Conservation (phyloP, 2,797 vertebrate species). For the Tokudaia muenninki region DNA sequence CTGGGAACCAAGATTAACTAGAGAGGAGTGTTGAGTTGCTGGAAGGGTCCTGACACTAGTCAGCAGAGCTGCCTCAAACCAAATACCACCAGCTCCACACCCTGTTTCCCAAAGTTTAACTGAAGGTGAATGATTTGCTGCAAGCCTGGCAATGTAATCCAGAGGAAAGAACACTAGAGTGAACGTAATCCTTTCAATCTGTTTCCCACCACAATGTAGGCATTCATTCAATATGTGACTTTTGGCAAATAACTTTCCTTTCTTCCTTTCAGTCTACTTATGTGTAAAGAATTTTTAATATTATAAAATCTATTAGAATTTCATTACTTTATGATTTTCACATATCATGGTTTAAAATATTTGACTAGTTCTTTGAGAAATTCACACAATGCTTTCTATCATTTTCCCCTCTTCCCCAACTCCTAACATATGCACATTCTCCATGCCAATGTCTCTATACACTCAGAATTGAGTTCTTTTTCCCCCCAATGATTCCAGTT, state of each 20-base stretch:
- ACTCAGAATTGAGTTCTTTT: background rate
- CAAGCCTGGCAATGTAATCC: background rate
- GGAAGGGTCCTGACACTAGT: background rate
- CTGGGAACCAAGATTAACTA: constrained; percentile 57
- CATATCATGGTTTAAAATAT: background rate
- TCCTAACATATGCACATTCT: background rate
- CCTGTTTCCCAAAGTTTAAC: background rate
- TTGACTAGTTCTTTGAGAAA: constrained; percentile 7
- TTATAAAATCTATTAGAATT: background rate
- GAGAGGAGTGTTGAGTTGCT: background rate
- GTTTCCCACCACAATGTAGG: background rate
- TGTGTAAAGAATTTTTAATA: background rate
- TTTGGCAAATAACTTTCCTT: background rate
- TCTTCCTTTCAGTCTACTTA: background rate
- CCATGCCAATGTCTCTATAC: background rate
- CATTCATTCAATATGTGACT: background rate
- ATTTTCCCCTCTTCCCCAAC: background rate
- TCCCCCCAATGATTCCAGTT: background rate
- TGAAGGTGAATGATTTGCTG: constrained; percentile 8
- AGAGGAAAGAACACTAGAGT: constrained; percentile 19
- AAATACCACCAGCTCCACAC: background rate
- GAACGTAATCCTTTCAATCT: background rate
- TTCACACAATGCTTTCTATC: background rate
- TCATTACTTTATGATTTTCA: background rate
- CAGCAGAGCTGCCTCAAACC: background rate